Evolutionary conservation across 2,888 invertebrate species (phyloP), one percentile per base, ranked within the genome.

Genomic region (Sarcophaga caerulescens): DNA sequence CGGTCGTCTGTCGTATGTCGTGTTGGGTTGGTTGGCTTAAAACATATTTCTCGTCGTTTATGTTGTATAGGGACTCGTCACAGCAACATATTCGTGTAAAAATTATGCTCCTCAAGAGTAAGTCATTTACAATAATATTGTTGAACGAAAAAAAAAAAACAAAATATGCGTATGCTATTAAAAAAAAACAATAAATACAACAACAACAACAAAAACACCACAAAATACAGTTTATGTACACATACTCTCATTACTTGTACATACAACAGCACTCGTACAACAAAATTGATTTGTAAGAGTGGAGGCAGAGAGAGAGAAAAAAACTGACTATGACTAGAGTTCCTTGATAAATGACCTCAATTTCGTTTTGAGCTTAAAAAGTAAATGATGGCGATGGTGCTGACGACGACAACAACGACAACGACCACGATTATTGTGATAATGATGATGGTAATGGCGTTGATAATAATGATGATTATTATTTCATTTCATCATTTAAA

Each of bases 271-370:
- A 47, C 6, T 3, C 35, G 6, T 35, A 35, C 35, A 35, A 35
- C 35, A 52, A 52, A 52, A 52, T 52, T 52, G 52, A 52, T 52
- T 52, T 52, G 52, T 52, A 52, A 47, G 14, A 47, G 47, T 47
- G 47, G 47, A 47, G 47, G 47, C 47, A 47, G 14, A 11, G 8
- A 47, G 2, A 47, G 3, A 14, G 17, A 52, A 52, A 52, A 14
- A 47, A 47, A 47, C 69, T 35, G 70, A 81, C 68, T 52, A 70
- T 65, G 52, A 81, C 62, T 75, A 76, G 70, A 84, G 81, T 84
- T 81, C 81, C 84, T 81, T 84, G 84, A 81, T 86, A 84, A 86
- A 86, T 86, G 84, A 84, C 84, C 86, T 86, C 78, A 86, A 86
- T 86, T 74, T 81, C 62, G 25, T 69, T 35, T 65, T 35, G 12